Conservation (phyloP, 2,113 vertebrate genomes). For the Oenanthe melanoleuca region DNA sequence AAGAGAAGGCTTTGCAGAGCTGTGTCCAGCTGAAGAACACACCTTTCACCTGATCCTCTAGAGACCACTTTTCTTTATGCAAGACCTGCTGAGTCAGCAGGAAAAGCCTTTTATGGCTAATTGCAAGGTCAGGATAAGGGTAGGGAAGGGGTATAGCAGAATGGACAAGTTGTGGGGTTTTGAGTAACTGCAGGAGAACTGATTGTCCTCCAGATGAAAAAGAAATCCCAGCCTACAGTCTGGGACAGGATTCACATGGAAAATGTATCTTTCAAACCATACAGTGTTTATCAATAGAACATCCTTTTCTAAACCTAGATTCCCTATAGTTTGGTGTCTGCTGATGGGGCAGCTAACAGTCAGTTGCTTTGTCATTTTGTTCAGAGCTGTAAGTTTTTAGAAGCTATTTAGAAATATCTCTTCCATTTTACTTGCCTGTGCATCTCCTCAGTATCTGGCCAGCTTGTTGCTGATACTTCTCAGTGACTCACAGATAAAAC, state of each 20-base stretch:
- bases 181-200: background rate
- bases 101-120: background rate
- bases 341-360: background rate
- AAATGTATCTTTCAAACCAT: background rate
- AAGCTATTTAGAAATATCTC: background rate
- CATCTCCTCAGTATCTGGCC: background rate
- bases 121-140: background rate
- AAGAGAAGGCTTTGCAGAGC: background rate
- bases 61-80: background rate
- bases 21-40: background rate
- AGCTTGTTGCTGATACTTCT: slow-evolving; percentile 18
- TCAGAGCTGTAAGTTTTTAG: background rate
- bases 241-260: background rate
- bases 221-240: background rate
- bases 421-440: slow-evolving; percentile 12
- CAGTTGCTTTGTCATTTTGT: background rate
- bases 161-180: background rate
- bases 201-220: background rate
- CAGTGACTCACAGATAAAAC: slow-evolving; percentile 45
- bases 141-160: background rate
- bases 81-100: background rate
- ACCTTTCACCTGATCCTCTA: background rate
- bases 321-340: background rate
- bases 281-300: background rate
- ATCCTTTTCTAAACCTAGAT: background rate